phyloP scores from a whole-genome alignment of 2,113 vertebrate species.

The Carollia perspicillata region DNA sequence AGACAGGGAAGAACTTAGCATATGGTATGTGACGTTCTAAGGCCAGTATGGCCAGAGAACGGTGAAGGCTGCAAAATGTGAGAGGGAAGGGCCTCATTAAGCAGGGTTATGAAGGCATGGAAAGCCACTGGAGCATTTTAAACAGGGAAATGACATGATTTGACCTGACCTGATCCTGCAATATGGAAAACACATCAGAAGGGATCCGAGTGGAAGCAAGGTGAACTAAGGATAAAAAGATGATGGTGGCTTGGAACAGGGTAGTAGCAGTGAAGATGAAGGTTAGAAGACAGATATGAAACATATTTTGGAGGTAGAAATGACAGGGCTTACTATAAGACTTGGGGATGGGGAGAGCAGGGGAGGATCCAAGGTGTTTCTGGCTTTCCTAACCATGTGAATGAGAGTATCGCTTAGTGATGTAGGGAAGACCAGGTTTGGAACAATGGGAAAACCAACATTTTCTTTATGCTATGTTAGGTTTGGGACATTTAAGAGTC shows the following conservation, averaged over 20 bases:
- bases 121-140: background rate
- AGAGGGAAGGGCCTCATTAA: background rate
- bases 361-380: background rate
- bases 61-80: background rate
- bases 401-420: background rate
- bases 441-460: background rate
- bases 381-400: background rate
- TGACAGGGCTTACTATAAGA: background rate
- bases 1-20: background rate
- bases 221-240: constrained; percentile 27
- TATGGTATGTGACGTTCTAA: background rate
- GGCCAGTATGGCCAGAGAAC: background rate
- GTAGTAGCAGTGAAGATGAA: background rate
- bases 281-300: background rate
- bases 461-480: background rate
- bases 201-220: background rate
- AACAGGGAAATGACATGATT: background rate
- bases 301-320: background rate
- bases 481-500: background rate
- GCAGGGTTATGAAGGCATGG: background rate
- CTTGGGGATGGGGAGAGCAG: background rate
- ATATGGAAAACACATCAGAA: background rate
- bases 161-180: background rate
- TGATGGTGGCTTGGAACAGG: background rate
- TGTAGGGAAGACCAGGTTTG: background rate